Base-by-base conservation (phyloP, 2,888 invertebrate species). In the Emesis castigata region DNA sequence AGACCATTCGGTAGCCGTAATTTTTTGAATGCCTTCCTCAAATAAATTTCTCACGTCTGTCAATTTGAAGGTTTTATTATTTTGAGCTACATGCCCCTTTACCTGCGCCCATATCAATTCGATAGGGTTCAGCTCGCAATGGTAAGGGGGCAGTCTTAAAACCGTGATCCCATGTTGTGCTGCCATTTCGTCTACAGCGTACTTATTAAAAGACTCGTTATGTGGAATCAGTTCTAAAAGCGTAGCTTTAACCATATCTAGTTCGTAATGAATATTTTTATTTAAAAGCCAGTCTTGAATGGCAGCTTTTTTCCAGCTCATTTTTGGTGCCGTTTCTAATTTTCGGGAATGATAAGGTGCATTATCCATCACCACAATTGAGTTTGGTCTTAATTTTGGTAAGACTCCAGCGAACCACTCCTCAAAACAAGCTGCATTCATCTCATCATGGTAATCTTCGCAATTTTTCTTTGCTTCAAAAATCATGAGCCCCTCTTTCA, bases 261-360 rank as follows among this genome's bases (percentile, higher is more conserved):
- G 48, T 48, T 48, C 48, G 48, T 48, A 48, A 48, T 48, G 3
- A 1, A 2, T 16, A 48, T n/a, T 48, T 48, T 48, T 48, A 48
- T 48, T 48, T 4, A 48, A 48, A 16, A 65, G 64, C 61, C 64
- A 64, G 29, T 64, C 29, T 64, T 64, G 18, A 70, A 29, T 48
- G n/a, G 6, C 61, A 70, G 75, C 70, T 75, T 39, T 64, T 34
- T 34, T 64, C 29, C 70, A 80, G 34, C 74, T 61, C 74, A 74
- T 69, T 34, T 66, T 66, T 20, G 44, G 39, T 66, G 26, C 11
- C 31, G 66, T 66, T 53, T 53, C n/a, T 14, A 44, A 44, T 44
- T 26, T 39, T 48, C 31, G 22, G 44, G 68, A 31, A 7, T 44
- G 68, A 20, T 68, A 22, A 20, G 18, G 68, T 68, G 26, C 20